Evolutionary conservation across 1,140 invertebrate genomes (phyloP), one percentile per base, ranked within the genome.

Genomic region (Procambarus clarkii): DNA sequence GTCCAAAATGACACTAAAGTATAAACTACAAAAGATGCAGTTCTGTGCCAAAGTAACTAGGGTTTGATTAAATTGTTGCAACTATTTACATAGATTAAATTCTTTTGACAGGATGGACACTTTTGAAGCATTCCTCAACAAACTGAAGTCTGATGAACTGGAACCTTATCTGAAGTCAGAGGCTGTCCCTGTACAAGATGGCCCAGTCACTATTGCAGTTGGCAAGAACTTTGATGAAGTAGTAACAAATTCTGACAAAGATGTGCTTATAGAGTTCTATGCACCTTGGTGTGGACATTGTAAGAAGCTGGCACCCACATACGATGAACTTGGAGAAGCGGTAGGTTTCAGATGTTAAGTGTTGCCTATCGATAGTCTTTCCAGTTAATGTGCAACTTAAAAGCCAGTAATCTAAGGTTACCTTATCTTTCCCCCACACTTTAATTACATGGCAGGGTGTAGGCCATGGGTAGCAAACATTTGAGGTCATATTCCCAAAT

Each of bases 271-370:
- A 93, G 98, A 99, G 95, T 99, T 99, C 95, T 99, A 99, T 95
- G 98, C 98, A 58, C 98, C 98, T 0, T 99, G 98, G 98, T 99
- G 99, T 95, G 99, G 99, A 92, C 99, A 99, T 94, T 99, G 99
- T 95, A 99, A 99, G 95, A 98, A 98, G 94, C 95, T 99, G 24
- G 96, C 98, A 74, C 99, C 99, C 46, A 96, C 98, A 79, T 99
- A 96, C 95, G 98, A 99, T 91, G 98, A 99, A 95, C 95, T 99
- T 50, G 99, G 97, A 79, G 97, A 97, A 91, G 98, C 98, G 95
- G 96, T 97, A 94, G 64, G 91, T 91, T 92, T 64, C 11, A 18
- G 4, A 18, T 13, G 13, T 2, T 64, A 18, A 2, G 18, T 9
- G 4, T 54, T 54, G 50, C 50, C 13, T 54, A 13, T 54, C 8